These are phyloP conservation scores for Eustalomyia histrio DNA, from an alignment of 2,888 invertebrate genomes.

Conservation along the genomic window DNA sequence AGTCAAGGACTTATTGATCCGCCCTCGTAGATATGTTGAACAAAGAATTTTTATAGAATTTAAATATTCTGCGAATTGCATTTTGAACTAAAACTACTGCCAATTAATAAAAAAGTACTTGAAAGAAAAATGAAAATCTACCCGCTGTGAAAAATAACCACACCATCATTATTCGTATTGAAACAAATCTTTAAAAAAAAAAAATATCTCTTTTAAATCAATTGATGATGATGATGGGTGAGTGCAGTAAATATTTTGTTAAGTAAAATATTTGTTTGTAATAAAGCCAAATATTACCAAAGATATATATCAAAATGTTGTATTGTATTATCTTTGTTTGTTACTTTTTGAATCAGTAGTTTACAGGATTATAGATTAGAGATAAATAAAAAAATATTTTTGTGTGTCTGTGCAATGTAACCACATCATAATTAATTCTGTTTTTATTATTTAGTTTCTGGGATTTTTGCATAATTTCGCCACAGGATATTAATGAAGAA, in stretches of 20 bases:
- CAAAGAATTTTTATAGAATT: not conserved
- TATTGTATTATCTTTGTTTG: slow-evolving; percentile 3
- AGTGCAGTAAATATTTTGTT: slow-evolving; percentile 24
- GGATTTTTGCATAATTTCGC: slow-evolving; percentile 63
- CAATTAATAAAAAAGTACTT: slow-evolving; percentile 22
- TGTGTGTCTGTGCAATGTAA: slow-evolving; percentile 1
- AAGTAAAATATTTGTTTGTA: slow-evolving; percentile 27
- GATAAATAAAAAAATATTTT: slow-evolving; percentile 58
- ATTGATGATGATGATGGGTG: slow-evolving; percentile 27
- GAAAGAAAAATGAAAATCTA: not conserved
- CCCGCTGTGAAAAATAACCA: slow-evolving; percentile 60
- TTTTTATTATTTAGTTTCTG: slow-evolving; percentile 31
- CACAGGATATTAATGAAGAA: slow-evolving; percentile 29
- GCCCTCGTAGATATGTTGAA: too few relatives aligned
- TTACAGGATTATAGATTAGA: slow-evolving; percentile 46
- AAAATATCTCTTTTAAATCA: slow-evolving; percentile 9
- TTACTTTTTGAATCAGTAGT: slow-evolving; percentile 35
- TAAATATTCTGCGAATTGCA: slow-evolving; percentile 32
- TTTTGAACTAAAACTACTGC: slow-evolving; percentile 5
- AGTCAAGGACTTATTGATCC: too few relatives aligned
- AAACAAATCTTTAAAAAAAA: slow-evolving; percentile 18
- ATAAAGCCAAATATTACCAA: slow-evolving; percentile 29
- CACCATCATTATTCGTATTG: slow-evolving; percentile 45
- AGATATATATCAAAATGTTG: slow-evolving; percentile 49
- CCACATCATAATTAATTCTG: slow-evolving; percentile 14